These are phyloP conservation scores for Gnathonemus longibarbis DNA, from an alignment of 2,113 vertebrate species.

Conservation along the genomic window DNA sequence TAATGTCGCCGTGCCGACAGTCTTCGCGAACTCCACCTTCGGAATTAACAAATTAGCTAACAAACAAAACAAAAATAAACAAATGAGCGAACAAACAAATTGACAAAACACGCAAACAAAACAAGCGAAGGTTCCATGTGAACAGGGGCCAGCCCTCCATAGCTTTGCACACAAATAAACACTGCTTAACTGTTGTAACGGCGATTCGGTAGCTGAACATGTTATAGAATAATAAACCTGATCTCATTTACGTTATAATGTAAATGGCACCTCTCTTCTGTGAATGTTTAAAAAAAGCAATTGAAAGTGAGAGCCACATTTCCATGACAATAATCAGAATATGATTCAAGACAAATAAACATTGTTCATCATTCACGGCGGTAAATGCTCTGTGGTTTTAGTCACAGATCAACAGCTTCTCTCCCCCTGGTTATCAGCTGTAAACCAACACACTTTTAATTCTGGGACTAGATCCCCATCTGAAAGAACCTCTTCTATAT, in stretches of 20 bases:
- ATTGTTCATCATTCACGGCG: not conserved
- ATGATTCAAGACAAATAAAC: not conserved
- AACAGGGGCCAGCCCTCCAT: not conserved
- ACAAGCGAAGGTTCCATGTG: not conserved
- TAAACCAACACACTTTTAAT: not conserved
- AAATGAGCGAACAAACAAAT: not conserved
- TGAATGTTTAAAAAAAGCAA: not conserved
- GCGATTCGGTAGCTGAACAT: not conserved
- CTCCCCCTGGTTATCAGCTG: not conserved
- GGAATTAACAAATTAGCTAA: not conserved
- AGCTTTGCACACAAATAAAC: not conserved
- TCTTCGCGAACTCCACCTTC: not conserved
- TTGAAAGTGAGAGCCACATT: not conserved
- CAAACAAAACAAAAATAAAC: not conserved
- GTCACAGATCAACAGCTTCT: not conserved
- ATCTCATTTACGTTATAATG: not conserved
- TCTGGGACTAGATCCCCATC: not conserved
- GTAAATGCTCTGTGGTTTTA: not conserved
- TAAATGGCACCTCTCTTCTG: not conserved
- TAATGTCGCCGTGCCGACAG: not conserved
- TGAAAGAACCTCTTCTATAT: not conserved
- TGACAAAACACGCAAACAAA: not conserved
- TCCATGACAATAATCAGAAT: not conserved
- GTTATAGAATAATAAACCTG: not conserved
- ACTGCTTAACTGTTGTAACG: not conserved